Percentiles rank a stretch among this genome's conserved stretches.
Evolutionary conservation across 1,140 invertebrate genomes (phyloP).

Genomic region (Lanistes nyassanus): DNA sequence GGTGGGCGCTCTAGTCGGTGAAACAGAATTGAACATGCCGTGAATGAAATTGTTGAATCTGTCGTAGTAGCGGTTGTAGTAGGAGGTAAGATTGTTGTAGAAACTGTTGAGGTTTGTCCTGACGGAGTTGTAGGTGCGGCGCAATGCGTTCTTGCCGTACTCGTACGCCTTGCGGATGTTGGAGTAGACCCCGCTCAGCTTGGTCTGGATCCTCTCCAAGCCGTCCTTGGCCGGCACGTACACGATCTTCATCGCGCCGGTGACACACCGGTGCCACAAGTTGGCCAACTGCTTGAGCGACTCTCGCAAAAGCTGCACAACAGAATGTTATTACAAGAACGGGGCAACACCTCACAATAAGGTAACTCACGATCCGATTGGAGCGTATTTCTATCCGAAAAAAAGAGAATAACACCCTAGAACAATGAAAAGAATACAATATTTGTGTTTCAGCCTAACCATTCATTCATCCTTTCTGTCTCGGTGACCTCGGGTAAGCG

Average conservation of each 20-base stretch:
- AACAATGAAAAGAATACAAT: no score
- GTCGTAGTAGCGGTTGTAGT: constrained; percentile 22
- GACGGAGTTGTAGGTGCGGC: constrained; percentile 13
- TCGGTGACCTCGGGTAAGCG: no score
- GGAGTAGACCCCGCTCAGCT: constrained; percentile 25
- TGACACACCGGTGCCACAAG: constrained; percentile 30
- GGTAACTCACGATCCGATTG: no score
- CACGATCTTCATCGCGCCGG: constrained; percentile 28
- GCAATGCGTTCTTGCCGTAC: constrained; percentile 28
- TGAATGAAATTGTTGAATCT: constrained; percentile 14
- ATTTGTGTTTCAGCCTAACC: no score
- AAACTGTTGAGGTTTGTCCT: constrained; percentile 7
- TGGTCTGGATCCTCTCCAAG: constrained; percentile 12
- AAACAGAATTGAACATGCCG: background rate
- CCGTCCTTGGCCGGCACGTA: constrained; percentile 25
- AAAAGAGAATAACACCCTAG: no score
- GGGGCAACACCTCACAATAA: no score
- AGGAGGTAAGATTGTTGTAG: constrained; percentile 20
- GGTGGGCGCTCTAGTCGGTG: background rate
- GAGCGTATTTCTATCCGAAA: no score
- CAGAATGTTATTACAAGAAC: no score
- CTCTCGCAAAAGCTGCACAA: constrained; percentile 20
- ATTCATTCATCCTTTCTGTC: no score
- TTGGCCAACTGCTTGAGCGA: constrained; percentile 32
- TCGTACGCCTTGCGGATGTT: constrained; percentile 34